Conservation (phyloP, 2,888 invertebrate species). For the Protophormia terraenovae region DNA sequence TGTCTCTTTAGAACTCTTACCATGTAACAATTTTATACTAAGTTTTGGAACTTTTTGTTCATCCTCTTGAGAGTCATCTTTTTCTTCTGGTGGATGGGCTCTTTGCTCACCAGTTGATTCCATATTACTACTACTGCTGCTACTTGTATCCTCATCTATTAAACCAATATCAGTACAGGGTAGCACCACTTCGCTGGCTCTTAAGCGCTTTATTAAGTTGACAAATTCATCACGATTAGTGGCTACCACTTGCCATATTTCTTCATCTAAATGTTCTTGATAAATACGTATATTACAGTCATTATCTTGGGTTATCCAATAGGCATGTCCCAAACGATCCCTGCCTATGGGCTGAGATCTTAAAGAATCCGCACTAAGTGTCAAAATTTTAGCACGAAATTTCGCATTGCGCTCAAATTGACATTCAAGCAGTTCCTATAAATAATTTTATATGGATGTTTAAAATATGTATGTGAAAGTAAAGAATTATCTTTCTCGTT, state of each 20-base stretch:
- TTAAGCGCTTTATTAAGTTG: conserved; percentile 88
- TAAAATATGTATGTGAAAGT: not conserved
- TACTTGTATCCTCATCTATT: conserved; percentile 85
- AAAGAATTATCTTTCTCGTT: not conserved
- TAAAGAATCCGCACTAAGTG: conserved; percentile 89
- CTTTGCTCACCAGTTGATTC: conserved; percentile 67
- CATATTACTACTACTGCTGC: conserved; percentile 76
- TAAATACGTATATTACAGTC: conserved; percentile 95
- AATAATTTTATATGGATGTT: not conserved
- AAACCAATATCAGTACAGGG: conserved; percentile 83
- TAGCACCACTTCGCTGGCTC: conserved; percentile 86
- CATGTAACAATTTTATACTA: conserved; percentile 77
- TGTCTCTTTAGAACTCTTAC: conserved; percentile 52
- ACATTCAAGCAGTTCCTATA: conserved; percentile 91
- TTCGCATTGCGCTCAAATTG: conserved; percentile 97
- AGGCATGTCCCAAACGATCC: conserved; percentile 94
- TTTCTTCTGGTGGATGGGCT: conserved; percentile 75
- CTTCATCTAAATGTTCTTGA: conserved; percentile 97
- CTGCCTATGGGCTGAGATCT: conserved; percentile 94
- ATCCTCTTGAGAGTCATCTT: conserved; percentile 83
- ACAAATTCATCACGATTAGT: conserved; percentile 91
- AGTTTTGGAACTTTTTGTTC: conserved; percentile 81
- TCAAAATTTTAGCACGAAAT: conserved; percentile 94
- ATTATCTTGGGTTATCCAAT: conserved; percentile 96
- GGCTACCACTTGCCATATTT: conserved; percentile 96